Percentiles rank a stretch among this genome's conserved stretches.
These are phyloP conservation scores for Rhorus exstirpatorius DNA, from an alignment of 2,888 invertebrate species.

Conservation along the genomic window DNA sequence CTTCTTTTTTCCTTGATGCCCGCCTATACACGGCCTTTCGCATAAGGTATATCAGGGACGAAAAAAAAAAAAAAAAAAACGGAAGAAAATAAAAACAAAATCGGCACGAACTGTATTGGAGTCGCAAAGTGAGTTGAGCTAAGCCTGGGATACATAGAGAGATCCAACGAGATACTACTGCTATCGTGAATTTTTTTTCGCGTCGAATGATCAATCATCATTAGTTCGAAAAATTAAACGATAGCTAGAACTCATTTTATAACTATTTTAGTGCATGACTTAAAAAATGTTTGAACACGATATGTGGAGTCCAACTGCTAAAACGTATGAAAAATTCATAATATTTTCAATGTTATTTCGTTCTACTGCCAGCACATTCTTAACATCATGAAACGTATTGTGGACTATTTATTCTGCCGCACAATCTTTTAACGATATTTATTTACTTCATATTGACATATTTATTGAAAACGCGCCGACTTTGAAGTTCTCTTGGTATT, in stretches of 20 bases:
- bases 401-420: too few species aligned
- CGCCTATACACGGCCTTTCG: constrained; percentile 26
- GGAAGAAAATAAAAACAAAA: too few species aligned
- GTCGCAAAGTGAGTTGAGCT: constrained; percentile 5
- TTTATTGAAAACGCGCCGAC: too few species aligned
- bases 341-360: too few species aligned
- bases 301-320: too few species aligned
- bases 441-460: too few species aligned
- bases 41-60: constrained; percentile 23
- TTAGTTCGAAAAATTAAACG: background rate
- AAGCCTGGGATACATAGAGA: constrained; percentile 7
- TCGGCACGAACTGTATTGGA: background rate
- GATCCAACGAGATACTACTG: background rate
- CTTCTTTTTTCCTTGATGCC: constrained; percentile 25
- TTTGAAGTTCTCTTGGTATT: too few species aligned
- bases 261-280: constrained; percentile 20
- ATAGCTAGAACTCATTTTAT: background rate
- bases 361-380: too few species aligned
- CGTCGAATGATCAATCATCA: background rate
- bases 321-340: too few species aligned
- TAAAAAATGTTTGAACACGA: too few species aligned
- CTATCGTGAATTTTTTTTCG: background rate
- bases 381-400: too few species aligned
- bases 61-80: constrained; percentile 22
- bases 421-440: too few species aligned